Evolutionary conservation across 2,797 vertebrate species (phyloP).

Genomic region (Ptychadena robeensis): DNA sequence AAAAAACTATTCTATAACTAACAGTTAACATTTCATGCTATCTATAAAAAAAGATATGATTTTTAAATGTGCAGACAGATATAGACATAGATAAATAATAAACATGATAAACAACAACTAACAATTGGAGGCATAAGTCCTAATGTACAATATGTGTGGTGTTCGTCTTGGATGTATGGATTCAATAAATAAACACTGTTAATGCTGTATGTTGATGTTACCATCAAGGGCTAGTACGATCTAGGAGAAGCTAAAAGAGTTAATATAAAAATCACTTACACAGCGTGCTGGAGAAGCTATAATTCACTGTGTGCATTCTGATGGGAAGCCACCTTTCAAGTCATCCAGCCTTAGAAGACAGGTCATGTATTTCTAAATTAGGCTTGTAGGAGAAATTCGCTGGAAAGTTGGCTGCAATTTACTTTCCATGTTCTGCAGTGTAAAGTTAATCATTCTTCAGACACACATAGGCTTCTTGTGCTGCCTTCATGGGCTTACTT

Average conservation of each 20-base stretch:
- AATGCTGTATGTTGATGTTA: no score
- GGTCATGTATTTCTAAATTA: slow-evolving; percentile 53
- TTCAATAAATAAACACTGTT: no score
- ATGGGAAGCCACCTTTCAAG: slow-evolving; percentile 37
- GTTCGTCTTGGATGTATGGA: no score
- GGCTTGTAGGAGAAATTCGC: slow-evolving; percentile 25
- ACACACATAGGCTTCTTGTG: slow-evolving; percentile 20
- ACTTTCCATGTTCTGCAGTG: slow-evolving; percentile 74
- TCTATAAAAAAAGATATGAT: not conserved
- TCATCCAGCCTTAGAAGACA: slow-evolving; percentile 19
- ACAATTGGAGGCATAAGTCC: no score
- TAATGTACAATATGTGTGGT: no score
- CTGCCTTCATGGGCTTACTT: not conserved
- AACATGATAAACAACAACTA: no score
- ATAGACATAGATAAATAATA: not conserved
- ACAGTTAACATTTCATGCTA: not conserved
- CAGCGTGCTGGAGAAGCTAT: not conserved
- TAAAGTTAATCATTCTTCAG: slow-evolving; percentile 73
- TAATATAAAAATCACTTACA: slow-evolving; percentile 7
- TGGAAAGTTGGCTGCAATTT: slow-evolving; percentile 63
- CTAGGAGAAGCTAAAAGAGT: not conserved
- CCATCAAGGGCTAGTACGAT: not conserved
- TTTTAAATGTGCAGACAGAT: not conserved
- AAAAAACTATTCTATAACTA: not conserved
- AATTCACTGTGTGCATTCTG: not conserved